phyloP scores from a whole-genome alignment of 2,113 vertebrate genomes.

The Craseonycteris thonglongyai region DNA sequence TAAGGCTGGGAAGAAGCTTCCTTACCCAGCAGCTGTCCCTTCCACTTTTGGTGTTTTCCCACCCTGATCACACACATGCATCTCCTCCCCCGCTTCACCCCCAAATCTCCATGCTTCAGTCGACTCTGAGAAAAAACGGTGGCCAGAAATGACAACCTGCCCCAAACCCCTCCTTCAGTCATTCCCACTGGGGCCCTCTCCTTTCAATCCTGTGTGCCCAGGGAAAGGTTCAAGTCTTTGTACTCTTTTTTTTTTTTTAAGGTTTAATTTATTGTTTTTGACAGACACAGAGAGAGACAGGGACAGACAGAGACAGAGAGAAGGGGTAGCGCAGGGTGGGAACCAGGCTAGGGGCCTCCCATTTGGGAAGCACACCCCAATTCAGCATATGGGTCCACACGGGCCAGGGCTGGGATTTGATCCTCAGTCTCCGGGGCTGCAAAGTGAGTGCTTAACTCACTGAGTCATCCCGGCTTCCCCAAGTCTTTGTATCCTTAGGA shows the following conservation, averaged over 20 bases:
- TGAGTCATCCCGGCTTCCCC: no score
- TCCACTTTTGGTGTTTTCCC: neutral
- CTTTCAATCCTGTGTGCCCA: neutral
- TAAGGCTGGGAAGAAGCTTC: neutral
- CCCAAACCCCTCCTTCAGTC: neutral
- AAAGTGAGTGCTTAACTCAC: no score
- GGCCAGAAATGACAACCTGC: neutral
- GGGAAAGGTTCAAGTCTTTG: neutral
- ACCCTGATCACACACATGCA: fast-evolving
- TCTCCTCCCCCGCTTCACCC: neutral
- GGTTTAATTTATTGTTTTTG: no score
- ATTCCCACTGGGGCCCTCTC: neutral
- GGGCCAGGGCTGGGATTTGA: no score
- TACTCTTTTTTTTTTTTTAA: no score
- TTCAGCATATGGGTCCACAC: no score
- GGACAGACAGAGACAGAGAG: no score
- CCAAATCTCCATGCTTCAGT: neutral
- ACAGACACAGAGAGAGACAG: no score
- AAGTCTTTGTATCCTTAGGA: neutral
- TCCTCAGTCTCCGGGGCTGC: no score
- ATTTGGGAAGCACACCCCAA: no score
- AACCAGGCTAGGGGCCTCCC: no score
- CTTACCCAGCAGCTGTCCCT: neutral
- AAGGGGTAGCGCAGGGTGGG: no score
- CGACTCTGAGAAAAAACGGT: neutral